Evolutionary conservation across 2,113 vertebrate genomes (phyloP).

Genomic region (Apistogramma diplotaenia): DNA sequence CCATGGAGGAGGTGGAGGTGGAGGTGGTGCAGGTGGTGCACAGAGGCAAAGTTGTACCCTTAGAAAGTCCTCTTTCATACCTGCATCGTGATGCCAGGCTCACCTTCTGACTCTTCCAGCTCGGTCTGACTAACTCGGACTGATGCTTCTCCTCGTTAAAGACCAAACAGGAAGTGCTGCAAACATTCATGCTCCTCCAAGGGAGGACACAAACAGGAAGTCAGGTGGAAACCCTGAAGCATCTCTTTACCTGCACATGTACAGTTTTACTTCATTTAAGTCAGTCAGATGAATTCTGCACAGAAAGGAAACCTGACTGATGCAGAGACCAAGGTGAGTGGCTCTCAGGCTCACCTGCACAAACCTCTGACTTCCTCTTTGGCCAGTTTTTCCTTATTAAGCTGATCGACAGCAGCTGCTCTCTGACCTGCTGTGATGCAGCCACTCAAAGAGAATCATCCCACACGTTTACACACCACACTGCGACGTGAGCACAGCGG

Average conservation of each 20-base stretch:
- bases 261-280: background rate
- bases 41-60: too few species aligned
- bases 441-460: background rate
- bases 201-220: background rate
- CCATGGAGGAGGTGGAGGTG: too few species aligned
- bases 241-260: background rate
- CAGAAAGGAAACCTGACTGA: accelerated
- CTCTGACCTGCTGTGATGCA: background rate
- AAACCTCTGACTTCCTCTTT: accelerated
- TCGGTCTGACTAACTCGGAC: background rate
- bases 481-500: background rate
- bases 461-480: background rate
- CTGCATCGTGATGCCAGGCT: background rate
- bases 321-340: background rate
- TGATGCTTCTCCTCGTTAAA: background rate
- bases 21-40: too few species aligned
- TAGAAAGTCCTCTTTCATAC: accelerated
- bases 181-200: background rate
- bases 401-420: background rate
- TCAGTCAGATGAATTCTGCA: accelerated
- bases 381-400: accelerated
- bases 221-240: background rate
- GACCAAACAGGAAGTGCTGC: background rate
- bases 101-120: background rate
- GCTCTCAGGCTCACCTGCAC: accelerated